A percentile compares a stretch with the other conserved stretches of the same genome.
phyloP scores from a whole-genome alignment of 2,113 vertebrate species.

The Nestor notabilis region DNA sequence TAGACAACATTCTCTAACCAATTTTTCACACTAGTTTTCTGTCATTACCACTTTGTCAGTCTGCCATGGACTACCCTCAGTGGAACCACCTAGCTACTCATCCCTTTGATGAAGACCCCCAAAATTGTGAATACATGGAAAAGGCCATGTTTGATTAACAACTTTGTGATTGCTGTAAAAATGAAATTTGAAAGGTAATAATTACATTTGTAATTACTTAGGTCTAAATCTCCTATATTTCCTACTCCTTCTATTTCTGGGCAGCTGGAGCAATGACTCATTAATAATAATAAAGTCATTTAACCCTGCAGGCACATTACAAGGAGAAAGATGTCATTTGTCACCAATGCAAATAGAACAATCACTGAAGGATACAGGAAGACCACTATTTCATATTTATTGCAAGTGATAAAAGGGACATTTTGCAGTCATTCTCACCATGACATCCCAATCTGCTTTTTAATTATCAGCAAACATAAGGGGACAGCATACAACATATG shows the following conservation, averaged over 20 bases:
- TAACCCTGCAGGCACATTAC: conserved; percentile 83
- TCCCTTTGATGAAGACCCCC: conserved; percentile 29
- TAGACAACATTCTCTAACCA: not conserved
- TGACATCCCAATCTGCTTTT: conserved; percentile 68
- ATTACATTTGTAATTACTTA: conserved; percentile 86
- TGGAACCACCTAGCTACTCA: not conserved
- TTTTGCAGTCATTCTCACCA: conserved; percentile 57
- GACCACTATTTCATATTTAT: conserved; percentile 76
- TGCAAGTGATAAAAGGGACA: conserved; percentile 62
- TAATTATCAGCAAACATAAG: conserved; percentile 73
- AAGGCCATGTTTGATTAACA: conserved; percentile 64
- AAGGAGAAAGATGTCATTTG: conserved; percentile 81
- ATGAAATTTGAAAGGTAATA: conserved; percentile 82
- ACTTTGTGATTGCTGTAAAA: conserved; percentile 49
- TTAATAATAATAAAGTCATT: conserved; percentile 91
- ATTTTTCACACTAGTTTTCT: conserved; percentile 47
- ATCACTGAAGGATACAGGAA: conserved; percentile 75
- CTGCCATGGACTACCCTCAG: not conserved
- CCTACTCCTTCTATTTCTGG: conserved; percentile 59
- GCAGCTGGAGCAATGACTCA: conserved; percentile 72
- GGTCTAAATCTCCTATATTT: conserved; percentile 78
- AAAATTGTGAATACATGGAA: not conserved
- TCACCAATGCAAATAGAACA: conserved; percentile 77
- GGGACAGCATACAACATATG: conserved; percentile 40
- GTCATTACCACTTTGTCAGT: conserved; percentile 38